Evolutionary conservation across 1,140 invertebrate species (phyloP).

Genomic region (Wiebesia pumilae): DNA sequence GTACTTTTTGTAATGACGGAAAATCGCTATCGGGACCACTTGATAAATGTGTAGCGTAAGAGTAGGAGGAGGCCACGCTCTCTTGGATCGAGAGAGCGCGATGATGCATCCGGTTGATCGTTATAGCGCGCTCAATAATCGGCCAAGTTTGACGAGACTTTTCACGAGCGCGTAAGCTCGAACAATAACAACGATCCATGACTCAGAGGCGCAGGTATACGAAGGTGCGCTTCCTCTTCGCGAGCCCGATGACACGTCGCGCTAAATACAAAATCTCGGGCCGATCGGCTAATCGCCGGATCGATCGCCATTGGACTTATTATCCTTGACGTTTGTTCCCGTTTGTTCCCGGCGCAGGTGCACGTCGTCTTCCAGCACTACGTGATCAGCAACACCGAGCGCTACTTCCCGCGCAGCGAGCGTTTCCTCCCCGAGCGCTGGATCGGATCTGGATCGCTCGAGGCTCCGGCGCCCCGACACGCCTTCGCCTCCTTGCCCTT

Average conservation of each 20-base stretch:
- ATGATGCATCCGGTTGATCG: too few species aligned
- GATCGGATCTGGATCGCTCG: constrained; percentile 77
- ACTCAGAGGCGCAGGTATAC: background rate
- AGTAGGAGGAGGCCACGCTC: too few species aligned
- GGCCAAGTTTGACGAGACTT: too few species aligned
- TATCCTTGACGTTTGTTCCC: background rate
- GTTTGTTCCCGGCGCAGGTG: constrained; percentile 75
- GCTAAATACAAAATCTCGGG: background rate
- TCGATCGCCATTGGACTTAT: background rate
- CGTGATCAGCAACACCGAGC: constrained; percentile 84
- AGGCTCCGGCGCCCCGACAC: constrained; percentile 44
- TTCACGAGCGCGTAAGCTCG: too few species aligned
- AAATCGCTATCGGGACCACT: too few species aligned
- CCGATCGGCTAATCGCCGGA: background rate
- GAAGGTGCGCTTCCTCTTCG: too few species aligned
- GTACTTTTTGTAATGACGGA: background rate
- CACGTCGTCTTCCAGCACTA: constrained; percentile 88
- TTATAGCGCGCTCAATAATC: too few species aligned
- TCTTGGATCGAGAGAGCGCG: too few species aligned
- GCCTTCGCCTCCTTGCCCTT: constrained; percentile 87
- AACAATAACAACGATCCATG: too few species aligned
- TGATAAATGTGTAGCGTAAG: too few species aligned
- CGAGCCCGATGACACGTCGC: background rate
- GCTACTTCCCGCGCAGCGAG: constrained; percentile 81
- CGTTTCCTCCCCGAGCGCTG: constrained; percentile 87